Base-by-base conservation (phyloP, 2,113 vertebrate species). In the Genyomyrus donnyi region DNA sequence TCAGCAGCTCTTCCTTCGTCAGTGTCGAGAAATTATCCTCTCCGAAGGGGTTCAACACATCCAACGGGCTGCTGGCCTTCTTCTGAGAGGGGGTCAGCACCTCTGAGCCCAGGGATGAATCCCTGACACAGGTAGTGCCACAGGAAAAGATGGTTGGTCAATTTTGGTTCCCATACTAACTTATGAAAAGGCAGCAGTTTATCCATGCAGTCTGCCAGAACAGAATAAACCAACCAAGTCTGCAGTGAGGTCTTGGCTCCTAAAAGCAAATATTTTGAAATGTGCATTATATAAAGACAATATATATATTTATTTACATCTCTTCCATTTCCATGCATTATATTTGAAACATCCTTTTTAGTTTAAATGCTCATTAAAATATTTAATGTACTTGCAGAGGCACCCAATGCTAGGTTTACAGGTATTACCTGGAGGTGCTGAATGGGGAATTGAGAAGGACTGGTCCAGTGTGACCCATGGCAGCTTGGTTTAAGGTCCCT, bases 31-130 rank as follows among this genome's bases (percentile, higher is more conserved):
- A 99, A 96, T 98, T 99, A 95, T 99, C 98, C 94, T 99, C 98
- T 94, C 97, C 97, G 45, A 99, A 99, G 0, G 98, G 98, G 94
- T 99, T 99, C 98, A 98, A 98, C 98, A 99, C 98, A 90, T 99
- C 98, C 45, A 97, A 98, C 2, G 98, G 98, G 93, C 97, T 96
- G 90, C 74, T 97, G 93, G 95, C 89, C 66, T 89, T 95, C 92
- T 97, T 97, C 89, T 96, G 93, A 48, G 96, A 93, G 5, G 96
- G 95, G 88, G 88, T 89, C 91, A 95, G 21, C 2, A 94, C 90
- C 31, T 97, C 97, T 11, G 95, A 91, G 90, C 94, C 94, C 45
- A 96, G 91, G 91, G 96, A 90, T 13, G 93, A 90, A 92, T 95
- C 95, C 91, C 96, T 97, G 89, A 90, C 77, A 91, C 3, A 10